Evolutionary conservation across 1,140 invertebrate genomes (phyloP).

Genomic region (Meloidogyne hapla): DNA sequence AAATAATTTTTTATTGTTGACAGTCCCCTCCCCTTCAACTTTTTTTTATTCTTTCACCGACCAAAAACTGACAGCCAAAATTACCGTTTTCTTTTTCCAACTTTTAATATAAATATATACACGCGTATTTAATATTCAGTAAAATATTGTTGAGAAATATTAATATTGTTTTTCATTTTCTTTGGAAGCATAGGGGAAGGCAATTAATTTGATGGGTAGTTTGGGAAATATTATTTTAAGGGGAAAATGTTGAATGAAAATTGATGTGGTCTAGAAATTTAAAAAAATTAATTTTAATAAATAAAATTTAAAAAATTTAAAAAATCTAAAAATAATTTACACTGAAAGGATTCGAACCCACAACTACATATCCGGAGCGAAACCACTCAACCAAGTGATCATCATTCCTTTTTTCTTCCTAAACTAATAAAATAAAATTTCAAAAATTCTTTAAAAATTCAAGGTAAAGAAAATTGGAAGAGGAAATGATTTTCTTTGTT

Average conservation of each 20-base stretch:
- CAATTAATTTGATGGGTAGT: constrained; percentile 1
- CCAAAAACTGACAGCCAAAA: neutral
- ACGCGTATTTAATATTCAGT: neutral
- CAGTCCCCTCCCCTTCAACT: neutral
- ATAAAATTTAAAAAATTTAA: neutral
- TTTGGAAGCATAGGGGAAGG: neutral
- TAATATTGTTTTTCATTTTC: neutral
- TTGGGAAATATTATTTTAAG: neutral
- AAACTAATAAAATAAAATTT: neutral
- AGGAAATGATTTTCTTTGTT: neutral
- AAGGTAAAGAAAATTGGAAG: neutral
- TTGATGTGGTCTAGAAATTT: neutral
- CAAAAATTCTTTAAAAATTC: neutral
- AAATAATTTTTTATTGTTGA: neutral
- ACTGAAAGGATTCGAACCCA: neutral
- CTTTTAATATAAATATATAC: neutral
- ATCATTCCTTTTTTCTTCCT: neutral
- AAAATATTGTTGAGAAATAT: neutral
- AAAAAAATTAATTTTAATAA: neutral
- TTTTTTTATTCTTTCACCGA: too few relatives aligned
- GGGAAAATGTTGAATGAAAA: neutral
- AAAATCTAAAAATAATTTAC: too few relatives aligned
- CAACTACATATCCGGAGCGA: too few relatives aligned
- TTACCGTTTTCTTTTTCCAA: neutral
- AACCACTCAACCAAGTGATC: neutral